A percentile compares a stretch with the other conserved stretches of the same genome.
Conservation (phyloP, 2,797 vertebrate species). For the Champsocephalus gunnari region DNA sequence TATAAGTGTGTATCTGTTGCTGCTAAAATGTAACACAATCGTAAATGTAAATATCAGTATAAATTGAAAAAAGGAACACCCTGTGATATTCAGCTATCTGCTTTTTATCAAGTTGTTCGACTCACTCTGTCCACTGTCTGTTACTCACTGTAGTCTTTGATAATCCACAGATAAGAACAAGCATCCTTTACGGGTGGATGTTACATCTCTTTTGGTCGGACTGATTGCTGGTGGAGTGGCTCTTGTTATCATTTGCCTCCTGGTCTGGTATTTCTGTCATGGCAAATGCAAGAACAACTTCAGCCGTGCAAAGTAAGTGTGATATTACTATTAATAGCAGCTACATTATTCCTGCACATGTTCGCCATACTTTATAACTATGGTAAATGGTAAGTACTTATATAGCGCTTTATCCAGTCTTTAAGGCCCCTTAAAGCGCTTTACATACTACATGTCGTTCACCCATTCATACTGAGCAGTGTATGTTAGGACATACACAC, state of each 20-base stretch:
- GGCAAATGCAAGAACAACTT: slow-evolving; percentile 83
- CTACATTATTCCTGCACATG: not conserved
- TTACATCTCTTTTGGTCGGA: slow-evolving; percentile 91
- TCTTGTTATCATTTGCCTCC: slow-evolving; percentile 84
- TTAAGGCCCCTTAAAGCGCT: no score
- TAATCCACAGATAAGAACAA: slow-evolving; percentile 68
- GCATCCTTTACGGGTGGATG: slow-evolving; percentile 82
- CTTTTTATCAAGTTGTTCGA: not conserved
- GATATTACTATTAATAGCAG: not conserved
- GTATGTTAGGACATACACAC: no score
- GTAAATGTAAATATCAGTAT: not conserved
- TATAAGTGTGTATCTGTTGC: not conserved
- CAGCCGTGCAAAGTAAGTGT: slow-evolving; percentile 83
- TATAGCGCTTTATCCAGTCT: no score
- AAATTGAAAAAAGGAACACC: not conserved
- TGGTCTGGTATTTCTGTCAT: slow-evolving; percentile 90
- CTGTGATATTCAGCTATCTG: not conserved
- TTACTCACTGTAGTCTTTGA: slow-evolving; percentile 20
- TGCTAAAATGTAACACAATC: not conserved
- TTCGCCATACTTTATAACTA: not conserved
- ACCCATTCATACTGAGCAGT: no score
- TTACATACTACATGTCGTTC: no score
- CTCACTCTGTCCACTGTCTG: not conserved
- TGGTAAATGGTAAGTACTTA: no score
- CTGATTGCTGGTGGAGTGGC: slow-evolving; percentile 88